A percentile compares a stretch with the other conserved stretches of the same genome.
These are phyloP conservation scores for Megalopta genalis DNA, from an alignment of 1,140 invertebrate species.

Conservation along the genomic window DNA sequence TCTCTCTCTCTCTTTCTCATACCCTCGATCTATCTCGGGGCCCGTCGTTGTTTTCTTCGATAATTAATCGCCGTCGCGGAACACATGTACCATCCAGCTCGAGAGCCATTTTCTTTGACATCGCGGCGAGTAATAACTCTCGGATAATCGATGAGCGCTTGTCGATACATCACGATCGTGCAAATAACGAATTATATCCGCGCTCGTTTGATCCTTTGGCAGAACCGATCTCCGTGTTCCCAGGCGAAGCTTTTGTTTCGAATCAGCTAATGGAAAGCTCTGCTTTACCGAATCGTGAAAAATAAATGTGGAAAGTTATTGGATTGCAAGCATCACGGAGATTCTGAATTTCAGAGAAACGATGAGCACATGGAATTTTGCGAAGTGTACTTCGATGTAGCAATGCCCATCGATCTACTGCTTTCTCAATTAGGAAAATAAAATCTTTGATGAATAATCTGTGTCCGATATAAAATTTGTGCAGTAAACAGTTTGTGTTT, in stretches of 20 bases:
- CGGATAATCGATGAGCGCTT: slow-evolving; percentile 36
- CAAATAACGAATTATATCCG: slow-evolving; percentile 32
- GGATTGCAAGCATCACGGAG: too few species aligned
- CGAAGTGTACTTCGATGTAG: too few species aligned
- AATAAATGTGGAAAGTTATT: too few species aligned
- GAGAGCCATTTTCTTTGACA: slow-evolving; percentile 68
- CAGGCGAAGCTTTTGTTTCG: background rate
- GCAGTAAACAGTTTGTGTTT: too few species aligned
- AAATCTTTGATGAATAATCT: too few species aligned
- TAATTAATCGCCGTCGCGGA: slow-evolving; percentile 63
- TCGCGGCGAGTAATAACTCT: slow-evolving; percentile 66
- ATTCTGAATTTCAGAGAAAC: too few species aligned
- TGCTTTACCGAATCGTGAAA: too few species aligned
- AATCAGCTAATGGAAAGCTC: background rate
- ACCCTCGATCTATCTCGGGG: background rate
- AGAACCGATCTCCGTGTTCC: background rate
- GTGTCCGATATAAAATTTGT: too few species aligned
- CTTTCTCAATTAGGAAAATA: too few species aligned
- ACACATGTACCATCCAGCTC: slow-evolving; percentile 14
- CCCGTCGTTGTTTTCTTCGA: slow-evolving; percentile 45
- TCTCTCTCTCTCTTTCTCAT: too few species aligned
- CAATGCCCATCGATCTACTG: too few species aligned
- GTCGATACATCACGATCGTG: slow-evolving; percentile 24
- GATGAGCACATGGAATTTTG: too few species aligned
- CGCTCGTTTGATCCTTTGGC: background rate